A percentile compares a stretch with the other conserved stretches of the same genome.
These are phyloP conservation scores for Zaprionus lineosus DNA, from an alignment of 2,888 invertebrate species.

Conservation along the genomic window DNA sequence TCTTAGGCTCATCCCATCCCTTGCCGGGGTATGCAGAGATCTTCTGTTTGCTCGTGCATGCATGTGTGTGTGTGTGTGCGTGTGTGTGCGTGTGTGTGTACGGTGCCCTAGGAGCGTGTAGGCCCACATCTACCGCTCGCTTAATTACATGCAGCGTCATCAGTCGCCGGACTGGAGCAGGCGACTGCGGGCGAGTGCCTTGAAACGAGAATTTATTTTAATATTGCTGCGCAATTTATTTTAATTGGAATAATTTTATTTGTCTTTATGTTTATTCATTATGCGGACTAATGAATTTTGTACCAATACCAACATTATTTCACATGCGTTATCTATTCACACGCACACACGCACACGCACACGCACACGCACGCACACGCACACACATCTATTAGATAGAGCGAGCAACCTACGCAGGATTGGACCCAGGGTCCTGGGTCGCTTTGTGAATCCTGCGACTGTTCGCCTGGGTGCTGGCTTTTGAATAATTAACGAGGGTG, in stretches of 20 bases:
- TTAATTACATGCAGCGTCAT: slow-evolving; percentile 64
- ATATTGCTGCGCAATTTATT: slow-evolving; percentile 79
- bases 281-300: slow-evolving; percentile 78
- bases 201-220: slow-evolving; percentile 69
- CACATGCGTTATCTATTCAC: slow-evolving; percentile 60
- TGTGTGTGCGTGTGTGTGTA: slow-evolving; percentile 4
- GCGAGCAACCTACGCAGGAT: slow-evolving; percentile 37
- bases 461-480: slow-evolving; percentile 66
- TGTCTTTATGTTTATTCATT: slow-evolving; percentile 80
- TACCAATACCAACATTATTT: slow-evolving; percentile 61
- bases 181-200: slow-evolving; percentile 37
- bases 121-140: slow-evolving; percentile 42
- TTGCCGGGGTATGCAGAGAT: too few relatives aligned
- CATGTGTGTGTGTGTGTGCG: background rate
- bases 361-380: slow-evolving; percentile 1
- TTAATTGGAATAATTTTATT: slow-evolving; percentile 80
- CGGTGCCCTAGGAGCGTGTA: slow-evolving; percentile 14
- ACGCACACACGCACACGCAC: slow-evolving; percentile 13
- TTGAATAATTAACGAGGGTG: slow-evolving; percentile 77
- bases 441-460: slow-evolving; percentile 52
- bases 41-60: slow-evolving; percentile 5
- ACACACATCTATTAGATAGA: slow-evolving; percentile 5
- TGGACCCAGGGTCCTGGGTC: slow-evolving; percentile 31
- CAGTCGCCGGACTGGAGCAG: too few relatives aligned
- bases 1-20: too few relatives aligned